A percentile compares a stretch with the other conserved stretches of the same genome.
Evolutionary conservation across 2,113 vertebrate species (phyloP).

Genomic region (Talpa occidentalis): DNA sequence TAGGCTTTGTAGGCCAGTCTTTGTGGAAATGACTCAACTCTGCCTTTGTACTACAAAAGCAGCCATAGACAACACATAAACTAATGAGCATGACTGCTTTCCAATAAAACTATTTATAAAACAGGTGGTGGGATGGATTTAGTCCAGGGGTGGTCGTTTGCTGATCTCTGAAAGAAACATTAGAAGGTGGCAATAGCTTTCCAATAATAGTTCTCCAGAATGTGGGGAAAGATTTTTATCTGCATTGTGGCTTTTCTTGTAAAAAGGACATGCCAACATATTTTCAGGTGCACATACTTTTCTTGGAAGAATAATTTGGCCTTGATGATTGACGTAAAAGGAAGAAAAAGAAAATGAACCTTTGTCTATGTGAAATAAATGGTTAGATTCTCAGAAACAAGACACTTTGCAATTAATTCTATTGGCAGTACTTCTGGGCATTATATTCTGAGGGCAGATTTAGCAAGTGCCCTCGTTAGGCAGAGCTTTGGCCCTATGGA

Average conservation of each 20-base stretch:
- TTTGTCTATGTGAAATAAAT: slow-evolving; percentile 48
- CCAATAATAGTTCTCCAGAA: background rate
- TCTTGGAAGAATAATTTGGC: slow-evolving; percentile 53
- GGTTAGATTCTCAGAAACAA: slow-evolving; percentile 52
- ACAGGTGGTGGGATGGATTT: background rate
- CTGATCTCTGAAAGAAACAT: background rate
- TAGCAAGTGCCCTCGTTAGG: background rate
- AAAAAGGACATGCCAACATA: slow-evolving; percentile 40
- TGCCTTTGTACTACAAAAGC: background rate
- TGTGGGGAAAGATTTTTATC: background rate
- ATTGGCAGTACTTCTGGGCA: background rate
- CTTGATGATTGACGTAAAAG: slow-evolving; percentile 32
- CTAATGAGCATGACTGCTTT: background rate
- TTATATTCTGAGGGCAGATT: background rate
- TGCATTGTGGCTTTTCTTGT: slow-evolving; percentile 30
- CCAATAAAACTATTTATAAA: slow-evolving; percentile 63
- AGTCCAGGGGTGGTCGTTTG: background rate
- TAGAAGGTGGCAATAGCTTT: background rate
- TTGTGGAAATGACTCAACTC: background rate
- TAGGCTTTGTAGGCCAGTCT: background rate
- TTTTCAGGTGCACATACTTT: slow-evolving; percentile 48
- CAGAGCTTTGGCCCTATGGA: background rate
- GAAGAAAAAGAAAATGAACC: slow-evolving; percentile 53
- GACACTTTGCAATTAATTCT: slow-evolving; percentile 32
- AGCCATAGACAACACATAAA: background rate